These are phyloP conservation scores for Lichenostomus cassidix DNA, from an alignment of 2,113 vertebrate species.

Conservation along the genomic window DNA sequence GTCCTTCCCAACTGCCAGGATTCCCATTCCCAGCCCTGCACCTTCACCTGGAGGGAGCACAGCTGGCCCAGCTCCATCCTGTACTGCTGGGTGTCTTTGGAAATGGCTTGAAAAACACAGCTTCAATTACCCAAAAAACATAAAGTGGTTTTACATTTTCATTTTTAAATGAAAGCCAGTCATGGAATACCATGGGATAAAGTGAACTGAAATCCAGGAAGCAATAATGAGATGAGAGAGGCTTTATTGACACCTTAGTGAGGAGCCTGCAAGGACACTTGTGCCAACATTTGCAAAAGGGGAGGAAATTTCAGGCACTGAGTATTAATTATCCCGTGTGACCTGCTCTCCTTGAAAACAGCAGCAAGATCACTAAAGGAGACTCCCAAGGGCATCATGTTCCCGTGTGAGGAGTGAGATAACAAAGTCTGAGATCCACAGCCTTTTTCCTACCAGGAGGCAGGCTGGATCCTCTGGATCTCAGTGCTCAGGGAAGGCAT, in stretches of 20 bases:
- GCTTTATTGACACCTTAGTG: background rate
- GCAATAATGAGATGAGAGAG: background rate
- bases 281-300: background rate
- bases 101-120: background rate
- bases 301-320: background rate
- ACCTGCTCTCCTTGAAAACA: background rate
- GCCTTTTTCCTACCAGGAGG: background rate
- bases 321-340: background rate
- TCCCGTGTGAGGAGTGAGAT: background rate
- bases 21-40: background rate
- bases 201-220: background rate
- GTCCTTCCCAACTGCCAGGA: background rate
- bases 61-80: background rate
- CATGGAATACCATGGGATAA: background rate
- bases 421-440: background rate
- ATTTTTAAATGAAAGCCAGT: background rate
- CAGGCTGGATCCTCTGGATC: background rate
- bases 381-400: background rate
- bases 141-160: background rate
- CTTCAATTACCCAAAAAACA: background rate
- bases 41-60: fast-evolving
- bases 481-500: background rate
- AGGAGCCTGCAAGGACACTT: background rate
- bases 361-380: background rate
- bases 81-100: background rate